Base-by-base conservation (phyloP, 2,797 vertebrate genomes). In the Lycodopsis pacificus region DNA sequence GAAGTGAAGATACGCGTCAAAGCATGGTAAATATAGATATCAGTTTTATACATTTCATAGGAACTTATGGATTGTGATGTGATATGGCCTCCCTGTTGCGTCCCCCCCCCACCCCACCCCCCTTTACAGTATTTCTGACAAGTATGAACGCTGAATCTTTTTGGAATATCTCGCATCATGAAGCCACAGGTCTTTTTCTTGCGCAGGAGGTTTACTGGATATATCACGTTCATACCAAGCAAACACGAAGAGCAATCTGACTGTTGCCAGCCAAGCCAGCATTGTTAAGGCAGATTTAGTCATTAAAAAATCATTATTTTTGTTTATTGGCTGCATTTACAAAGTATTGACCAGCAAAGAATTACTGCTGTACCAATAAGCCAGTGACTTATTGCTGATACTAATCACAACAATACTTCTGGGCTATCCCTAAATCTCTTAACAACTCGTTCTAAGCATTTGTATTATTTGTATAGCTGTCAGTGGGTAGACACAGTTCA, bases 1-100 rank as follows among this genome's bases (percentile, higher is more conserved):
- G 97, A 99, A 92, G 95, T 98, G 84, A 98, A 98, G 94, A 98
- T 98, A 88, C 97, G 97, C 86, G 97, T 98, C 87, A 99, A 99
- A 97, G 96, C 98, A 81, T 98, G 96, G 96, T 96, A 94, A 93
- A 76, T 80, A 80, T 70, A 14, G n/a, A 30, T 3, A 49, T 4
- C 59, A 36, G 4, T 48, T 9, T 0, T 53, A 1, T 15, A 11
- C 22, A 17, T 70, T 58, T 62, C 11, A 22, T 17, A 3, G 51
- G 40, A 7, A 32, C 4, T 72, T 10, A 2, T 17, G 7, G 11
- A n/a, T 57, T 30, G 38, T 20, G 25, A 7, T 59, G 40, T 34
- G 22, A 42, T 73, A 10, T 65, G 34, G 36, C 27, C 4, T 69
- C 25, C 36, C 3, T 12, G 5, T 13, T 4, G 56, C 8, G 17